Percentiles rank a stretch among this genome's conserved stretches.
These are phyloP conservation scores for Portevinia maculata DNA, from an alignment of 2,888 invertebrate genomes.

Conservation along the genomic window DNA sequence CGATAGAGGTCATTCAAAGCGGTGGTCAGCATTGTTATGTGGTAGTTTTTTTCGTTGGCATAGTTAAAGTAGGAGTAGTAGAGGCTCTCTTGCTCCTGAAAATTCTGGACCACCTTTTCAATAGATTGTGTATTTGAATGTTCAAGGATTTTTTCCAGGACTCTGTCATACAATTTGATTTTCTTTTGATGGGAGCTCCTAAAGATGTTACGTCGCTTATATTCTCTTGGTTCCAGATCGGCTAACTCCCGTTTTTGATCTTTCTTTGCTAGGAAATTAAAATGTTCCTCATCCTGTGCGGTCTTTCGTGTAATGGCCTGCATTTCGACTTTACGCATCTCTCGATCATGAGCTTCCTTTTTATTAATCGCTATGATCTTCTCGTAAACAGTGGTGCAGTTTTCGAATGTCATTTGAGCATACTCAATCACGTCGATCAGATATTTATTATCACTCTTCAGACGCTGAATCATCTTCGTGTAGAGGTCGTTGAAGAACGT, in stretches of 20 bases:
- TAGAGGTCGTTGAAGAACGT: conserved; percentile 80
- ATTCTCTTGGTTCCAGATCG: conserved; percentile 80
- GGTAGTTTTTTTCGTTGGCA: conserved; percentile 81
- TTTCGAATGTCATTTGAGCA: conserved; percentile 80
- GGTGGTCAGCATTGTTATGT: conserved; percentile 80
- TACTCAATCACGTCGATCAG: conserved; percentile 81
- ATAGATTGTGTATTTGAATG: conserved; percentile 79
- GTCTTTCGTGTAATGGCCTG: conserved; percentile 79
- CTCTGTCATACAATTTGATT: conserved; percentile 79
- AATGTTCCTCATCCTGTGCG: conserved; percentile 79
- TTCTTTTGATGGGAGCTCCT: conserved; percentile 78
- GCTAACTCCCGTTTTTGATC: conserved; percentile 77
- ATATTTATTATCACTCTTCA: conserved; percentile 81
- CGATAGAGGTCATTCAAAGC: conserved; percentile 79
- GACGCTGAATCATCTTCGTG: conserved; percentile 79
- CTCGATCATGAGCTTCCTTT: conserved; percentile 78
- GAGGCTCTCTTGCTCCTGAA: conserved; percentile 81
- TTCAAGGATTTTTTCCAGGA: conserved; percentile 79
- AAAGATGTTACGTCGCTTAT: conserved; percentile 79
- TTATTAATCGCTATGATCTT: conserved; percentile 79
- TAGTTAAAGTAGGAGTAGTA: conserved; percentile 82
- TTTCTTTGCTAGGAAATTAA: conserved; percentile 79
- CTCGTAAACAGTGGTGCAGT: conserved; percentile 80
- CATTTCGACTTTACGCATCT: conserved; percentile 79
- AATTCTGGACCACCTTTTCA: conserved; percentile 80